Base-by-base conservation (phyloP, 1,140 invertebrate genomes). In the Drosophila ananassae region DNA sequence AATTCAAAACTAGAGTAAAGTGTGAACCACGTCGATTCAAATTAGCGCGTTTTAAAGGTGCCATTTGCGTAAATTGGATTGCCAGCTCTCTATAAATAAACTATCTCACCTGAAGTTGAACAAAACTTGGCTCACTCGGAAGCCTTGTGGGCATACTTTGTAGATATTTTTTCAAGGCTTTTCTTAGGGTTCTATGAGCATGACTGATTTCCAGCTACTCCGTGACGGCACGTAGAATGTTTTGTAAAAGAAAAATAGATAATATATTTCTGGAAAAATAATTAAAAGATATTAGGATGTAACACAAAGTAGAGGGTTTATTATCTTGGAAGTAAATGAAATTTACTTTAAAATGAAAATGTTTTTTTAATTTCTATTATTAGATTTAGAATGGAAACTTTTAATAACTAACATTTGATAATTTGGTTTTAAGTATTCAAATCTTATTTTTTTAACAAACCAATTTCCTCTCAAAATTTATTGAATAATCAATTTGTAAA, bases 131-230 rank as follows among this genome's bases (percentile, higher is more conserved):
- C 71, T 64, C 53, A 64, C 47, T 53, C 22, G 60, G 50, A 48
- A 54, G 72, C 61, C 34, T 48, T 52, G 67, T 61, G 59, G 55
- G 73, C 77, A 69, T 78, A 74, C 74, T 64, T 78, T 44, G 77
- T 48, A 46, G 25, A 28, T 39, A 17, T 46, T 52, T 22, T 22
- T 22, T 21, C 9, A 47, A 4, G 6, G 44, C 8, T 17, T 39
- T 22, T 24, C 22, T 37, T 63, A 44, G 21, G 9, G 28, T 37
- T 54, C 34, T 56, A 44, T 54, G 21, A 62, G 81, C 81, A 58
- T 80, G 44, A 59, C 56, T 79, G 72, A 84, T 77, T 77, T 56
- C 21, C 52, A 52, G 81, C 80, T 84, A 73, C 80, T 77, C 77
- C 81, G 62, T 85, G 62, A 73, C 59, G 80, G 81, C 80, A 84